Base-by-base conservation (phyloP, 2,797 vertebrate genomes). In the Crypturellus tataupa region DNA sequence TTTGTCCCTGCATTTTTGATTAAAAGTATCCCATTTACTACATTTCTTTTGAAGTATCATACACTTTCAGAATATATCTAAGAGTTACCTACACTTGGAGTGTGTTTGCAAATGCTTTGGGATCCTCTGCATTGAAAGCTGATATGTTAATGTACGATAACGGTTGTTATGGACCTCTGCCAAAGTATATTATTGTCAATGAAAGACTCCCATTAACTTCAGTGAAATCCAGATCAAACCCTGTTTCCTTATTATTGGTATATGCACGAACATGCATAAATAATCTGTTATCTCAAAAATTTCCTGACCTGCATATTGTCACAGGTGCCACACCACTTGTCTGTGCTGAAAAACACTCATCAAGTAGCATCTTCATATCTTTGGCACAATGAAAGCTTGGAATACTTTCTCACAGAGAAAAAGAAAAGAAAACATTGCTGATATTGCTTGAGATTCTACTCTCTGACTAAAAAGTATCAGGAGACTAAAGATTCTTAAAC, bases 111-210 rank as follows among this genome's bases (percentile, higher is more conserved):
- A 12, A 14, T 46, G 9, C 27, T 79, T 2, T 1, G 44, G 59
- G 33, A 81, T 89, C 39, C n/a, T 90, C 81, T 86, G 51, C n/a
- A 44, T 29, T 51, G 58, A 85, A 85, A 87, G n/a, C 33, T 80
- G 86, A 80, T 80, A 76, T 83, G 5, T 85, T 78, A 87, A 80
- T 31, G 29, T 37, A 17, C 37, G 67, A 9, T 59, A 67, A 53
- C 3, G 0, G 31, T 70, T 94, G 47, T 60, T 21, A 37, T 53
- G 47, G 71, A 31, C 64, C 70, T 88, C 25, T 81, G 90, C 64
- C 75, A 68, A 80, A 89, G 33, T 40, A 79, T 60, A 58, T 35
- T 80, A 40, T 53, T 67, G 24, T 86, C 63, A 90, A 19, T 31
- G 29, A 63, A 88, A 91, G 31, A 53, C 12, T 87, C 60, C 60